phyloP scores from a whole-genome alignment of 1,140 invertebrate species.

The Habropoda laboriosa region DNA sequence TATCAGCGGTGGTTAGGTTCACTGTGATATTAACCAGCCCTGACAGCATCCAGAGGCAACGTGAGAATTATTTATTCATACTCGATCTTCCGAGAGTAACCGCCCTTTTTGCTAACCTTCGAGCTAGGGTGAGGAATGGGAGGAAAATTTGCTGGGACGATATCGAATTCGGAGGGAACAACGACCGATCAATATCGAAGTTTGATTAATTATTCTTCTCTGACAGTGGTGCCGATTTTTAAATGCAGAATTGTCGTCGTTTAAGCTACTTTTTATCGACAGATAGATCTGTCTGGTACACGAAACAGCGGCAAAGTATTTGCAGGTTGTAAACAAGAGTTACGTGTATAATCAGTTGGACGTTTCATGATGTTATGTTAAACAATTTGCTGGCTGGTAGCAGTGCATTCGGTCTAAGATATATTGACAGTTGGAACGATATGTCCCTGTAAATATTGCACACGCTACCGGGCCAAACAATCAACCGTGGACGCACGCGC shows the following conservation, averaged over 20 bases:
- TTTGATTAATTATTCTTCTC: too few relatives aligned
- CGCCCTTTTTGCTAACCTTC: conserved; percentile 32
- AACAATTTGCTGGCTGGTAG: conserved; percentile 1
- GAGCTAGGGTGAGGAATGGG: background rate
- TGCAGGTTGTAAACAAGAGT: background rate
- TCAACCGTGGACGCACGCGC: conserved; percentile 2
- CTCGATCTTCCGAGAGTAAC: conserved; percentile 59
- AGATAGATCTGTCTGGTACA: background rate
- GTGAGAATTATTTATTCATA: conserved; percentile 65
- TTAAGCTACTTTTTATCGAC: background rate
- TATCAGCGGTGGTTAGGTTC: conserved; percentile 30
- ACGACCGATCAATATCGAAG: background rate
- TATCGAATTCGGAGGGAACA: background rate
- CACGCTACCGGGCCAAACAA: background rate
- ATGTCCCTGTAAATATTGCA: conserved; percentile 27
- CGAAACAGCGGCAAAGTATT: background rate
- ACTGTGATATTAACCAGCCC: conserved; percentile 29
- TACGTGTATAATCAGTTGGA: conserved; percentile 5
- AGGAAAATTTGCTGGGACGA: background rate
- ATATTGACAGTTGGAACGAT: conserved; percentile 27
- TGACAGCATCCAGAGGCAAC: conserved; percentile 26
- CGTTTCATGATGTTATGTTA: conserved; percentile 29
- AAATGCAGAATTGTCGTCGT: background rate
- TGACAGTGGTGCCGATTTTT: background rate
- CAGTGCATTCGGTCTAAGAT: conserved; percentile 27